A percentile compares a stretch with the other conserved stretches of the same genome.
Evolutionary conservation across 2,888 invertebrate species (phyloP).

Genomic region (Cistogaster globosa): DNA sequence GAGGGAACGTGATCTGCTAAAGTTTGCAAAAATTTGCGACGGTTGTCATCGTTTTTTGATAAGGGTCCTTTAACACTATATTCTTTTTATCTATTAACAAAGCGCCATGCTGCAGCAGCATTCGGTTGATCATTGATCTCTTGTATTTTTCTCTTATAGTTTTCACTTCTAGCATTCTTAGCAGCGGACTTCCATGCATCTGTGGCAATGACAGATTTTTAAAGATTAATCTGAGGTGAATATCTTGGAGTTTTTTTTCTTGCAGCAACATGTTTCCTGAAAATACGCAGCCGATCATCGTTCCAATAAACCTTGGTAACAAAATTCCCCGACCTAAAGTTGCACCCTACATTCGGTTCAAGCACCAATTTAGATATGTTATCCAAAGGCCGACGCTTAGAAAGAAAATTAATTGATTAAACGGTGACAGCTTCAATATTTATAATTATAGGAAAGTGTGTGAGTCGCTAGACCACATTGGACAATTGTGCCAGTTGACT

Average conservation of each 20-base stretch:
- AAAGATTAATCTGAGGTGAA: no score
- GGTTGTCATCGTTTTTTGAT: background rate
- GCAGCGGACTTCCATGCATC: background rate
- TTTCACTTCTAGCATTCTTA: background rate
- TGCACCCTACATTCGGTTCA: background rate
- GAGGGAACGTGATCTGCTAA: background rate
- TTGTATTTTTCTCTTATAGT: background rate
- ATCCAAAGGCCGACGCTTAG: background rate
- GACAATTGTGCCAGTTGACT: background rate
- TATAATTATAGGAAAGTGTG: conserved; percentile 11
- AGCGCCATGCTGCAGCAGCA: conserved; percentile 19
- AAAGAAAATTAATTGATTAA: background rate
- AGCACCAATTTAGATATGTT: background rate
- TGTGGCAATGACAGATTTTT: background rate
- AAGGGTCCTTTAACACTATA: background rate
- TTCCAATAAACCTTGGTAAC: conserved; percentile 8
- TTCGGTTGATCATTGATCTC: background rate
- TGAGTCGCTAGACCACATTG: conserved; percentile 1
- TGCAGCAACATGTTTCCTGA: conserved; percentile 10
- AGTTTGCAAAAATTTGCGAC: background rate
- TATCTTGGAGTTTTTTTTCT: no score
- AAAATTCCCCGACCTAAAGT: background rate
- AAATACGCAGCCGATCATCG: background rate
- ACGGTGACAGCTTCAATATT: conserved; percentile 3
- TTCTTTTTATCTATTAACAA: conserved; percentile 14